These are phyloP conservation scores for Bombus superbus DNA, from an alignment of 1,140 invertebrate species.

Conservation along the genomic window DNA sequence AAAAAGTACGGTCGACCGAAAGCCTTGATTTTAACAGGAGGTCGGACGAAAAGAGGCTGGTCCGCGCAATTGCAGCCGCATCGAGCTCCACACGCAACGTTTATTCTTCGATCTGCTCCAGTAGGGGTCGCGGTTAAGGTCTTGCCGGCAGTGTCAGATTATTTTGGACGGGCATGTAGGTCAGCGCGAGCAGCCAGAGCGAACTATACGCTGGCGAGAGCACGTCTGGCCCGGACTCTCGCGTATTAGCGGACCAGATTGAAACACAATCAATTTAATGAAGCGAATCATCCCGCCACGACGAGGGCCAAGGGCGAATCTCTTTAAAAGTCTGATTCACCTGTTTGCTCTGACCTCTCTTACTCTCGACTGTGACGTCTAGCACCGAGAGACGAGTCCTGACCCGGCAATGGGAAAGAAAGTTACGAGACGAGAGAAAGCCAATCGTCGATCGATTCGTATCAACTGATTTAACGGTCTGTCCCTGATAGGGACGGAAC, in stretches of 20 bases:
- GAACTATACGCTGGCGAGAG: constrained; percentile 26
- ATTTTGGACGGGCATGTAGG: constrained; percentile 69
- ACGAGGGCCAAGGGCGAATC: constrained; percentile 77
- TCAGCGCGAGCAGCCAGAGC: constrained; percentile 51
- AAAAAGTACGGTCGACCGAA: background rate
- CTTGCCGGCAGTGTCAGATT: constrained; percentile 66
- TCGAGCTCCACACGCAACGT: background rate
- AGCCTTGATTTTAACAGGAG: constrained; percentile 3
- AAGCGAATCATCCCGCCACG: constrained; percentile 67
- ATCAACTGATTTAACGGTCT: constrained; percentile 65
- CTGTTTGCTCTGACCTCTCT: constrained; percentile 66
- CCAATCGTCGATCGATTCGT: constrained; percentile 64
- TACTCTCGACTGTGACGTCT: constrained; percentile 30
- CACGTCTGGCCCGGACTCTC: constrained; percentile 52
- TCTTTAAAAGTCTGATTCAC: constrained; percentile 74
- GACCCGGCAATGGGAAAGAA: constrained; percentile 59
- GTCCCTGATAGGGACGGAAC: constrained; percentile 42
- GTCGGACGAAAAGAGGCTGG: background rate
- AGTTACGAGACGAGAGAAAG: constrained; percentile 53
- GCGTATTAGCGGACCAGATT: constrained; percentile 68
- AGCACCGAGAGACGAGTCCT: constrained; percentile 7
- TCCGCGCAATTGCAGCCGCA: background rate
- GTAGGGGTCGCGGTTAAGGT: constrained; percentile 67
- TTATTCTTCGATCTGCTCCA: constrained; percentile 51
- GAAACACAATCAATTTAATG: constrained; percentile 77